A percentile compares a stretch with the other conserved stretches of the same genome.
These are phyloP conservation scores for Crocuta crocuta DNA, from an alignment of 2,113 vertebrate genomes.

Conservation along the genomic window DNA sequence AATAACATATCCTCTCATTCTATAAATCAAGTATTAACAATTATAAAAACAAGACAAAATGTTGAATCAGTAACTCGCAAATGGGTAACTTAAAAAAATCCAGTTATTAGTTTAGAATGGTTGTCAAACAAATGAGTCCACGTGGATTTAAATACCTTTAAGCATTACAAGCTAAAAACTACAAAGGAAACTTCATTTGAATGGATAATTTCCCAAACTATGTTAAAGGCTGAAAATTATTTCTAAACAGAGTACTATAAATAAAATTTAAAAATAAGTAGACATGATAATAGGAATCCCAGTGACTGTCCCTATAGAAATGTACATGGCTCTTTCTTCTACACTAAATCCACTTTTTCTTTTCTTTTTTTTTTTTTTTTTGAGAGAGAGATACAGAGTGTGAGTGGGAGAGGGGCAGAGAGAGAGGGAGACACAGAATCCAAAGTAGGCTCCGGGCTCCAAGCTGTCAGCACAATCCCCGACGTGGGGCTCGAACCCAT, in stretches of 20 bases:
- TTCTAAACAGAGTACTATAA: slow-evolving; percentile 22
- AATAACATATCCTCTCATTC: neutral
- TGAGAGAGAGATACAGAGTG: too few relatives aligned
- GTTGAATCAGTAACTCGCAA: slow-evolving; percentile 22
- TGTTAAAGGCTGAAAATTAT: neutral
- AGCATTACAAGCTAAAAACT: neutral
- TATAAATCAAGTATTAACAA: neutral
- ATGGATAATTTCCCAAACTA: neutral
- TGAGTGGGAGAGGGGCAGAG: too few relatives aligned
- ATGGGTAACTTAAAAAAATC: neutral
- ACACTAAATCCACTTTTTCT: neutral
- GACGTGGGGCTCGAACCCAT: too few relatives aligned
- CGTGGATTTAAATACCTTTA: slow-evolving; percentile 23
- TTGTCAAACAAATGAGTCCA: neutral
- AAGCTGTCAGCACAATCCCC: too few relatives aligned
- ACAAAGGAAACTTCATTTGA: neutral
- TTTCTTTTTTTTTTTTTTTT: too few relatives aligned
- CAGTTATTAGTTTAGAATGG: slow-evolving; percentile 5
- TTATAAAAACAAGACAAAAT: neutral
- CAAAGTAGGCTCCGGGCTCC: too few relatives aligned
- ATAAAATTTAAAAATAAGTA: neutral
- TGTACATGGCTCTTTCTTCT: neutral
- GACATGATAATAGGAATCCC: neutral
- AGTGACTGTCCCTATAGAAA: neutral
- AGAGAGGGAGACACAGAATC: too few relatives aligned